Conservation (phyloP, 2,888 invertebrate species). For the Leptopilina drosophilae region DNA sequence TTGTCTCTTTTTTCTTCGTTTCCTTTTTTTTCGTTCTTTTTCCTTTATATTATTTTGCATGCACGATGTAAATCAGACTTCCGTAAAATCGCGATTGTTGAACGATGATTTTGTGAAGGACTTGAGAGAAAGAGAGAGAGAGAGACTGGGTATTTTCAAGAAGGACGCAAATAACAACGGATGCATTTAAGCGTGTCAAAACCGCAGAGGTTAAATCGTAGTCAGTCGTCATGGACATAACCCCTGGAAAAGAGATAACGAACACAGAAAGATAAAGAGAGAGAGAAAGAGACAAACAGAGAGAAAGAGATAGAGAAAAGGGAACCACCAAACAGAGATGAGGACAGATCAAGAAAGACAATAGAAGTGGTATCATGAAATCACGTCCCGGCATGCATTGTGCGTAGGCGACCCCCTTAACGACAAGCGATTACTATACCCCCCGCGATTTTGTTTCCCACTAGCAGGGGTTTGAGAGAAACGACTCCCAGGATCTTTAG, state of each 20-base stretch:
- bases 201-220: constrained; percentile 72
- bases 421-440: too few relatives aligned
- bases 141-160: constrained; percentile 44
- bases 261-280: background rate
- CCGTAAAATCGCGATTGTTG: constrained; percentile 14
- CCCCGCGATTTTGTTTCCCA: constrained; percentile 57
- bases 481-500: constrained; percentile 27
- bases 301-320: constrained; percentile 44
- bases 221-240: constrained; percentile 69
- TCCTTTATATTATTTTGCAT: background rate
- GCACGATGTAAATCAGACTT: constrained; percentile 30
- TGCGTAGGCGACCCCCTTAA: constrained; percentile 58
- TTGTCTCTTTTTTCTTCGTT: background rate
- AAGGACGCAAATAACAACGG: constrained; percentile 65
- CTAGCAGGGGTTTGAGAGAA: constrained; percentile 48
- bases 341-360: constrained; percentile 65
- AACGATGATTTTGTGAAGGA: constrained; percentile 1
- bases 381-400: constrained; percentile 74
- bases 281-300: too few relatives aligned
- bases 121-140: background rate
- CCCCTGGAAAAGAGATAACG: constrained; percentile 46
- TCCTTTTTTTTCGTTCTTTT: too few relatives aligned
- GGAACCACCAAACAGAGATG: constrained; percentile 43
- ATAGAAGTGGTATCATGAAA: constrained; percentile 73
- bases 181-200: constrained; percentile 72